Conservation (phyloP, 2,797 vertebrate genomes). For the Acrossocheilus wenchowensis region DNA sequence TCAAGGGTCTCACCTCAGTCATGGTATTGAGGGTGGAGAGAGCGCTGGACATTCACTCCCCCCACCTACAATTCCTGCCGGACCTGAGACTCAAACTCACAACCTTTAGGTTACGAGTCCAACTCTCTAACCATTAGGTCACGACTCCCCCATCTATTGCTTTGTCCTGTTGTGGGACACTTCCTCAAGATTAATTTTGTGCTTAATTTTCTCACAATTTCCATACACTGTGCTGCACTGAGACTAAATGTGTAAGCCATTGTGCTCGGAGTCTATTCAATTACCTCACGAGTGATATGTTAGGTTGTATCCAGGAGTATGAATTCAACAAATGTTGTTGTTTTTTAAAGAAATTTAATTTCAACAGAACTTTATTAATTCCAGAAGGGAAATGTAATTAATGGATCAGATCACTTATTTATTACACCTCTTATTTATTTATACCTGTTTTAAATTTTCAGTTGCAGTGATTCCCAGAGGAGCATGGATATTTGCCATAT, state of each 20-base stretch:
- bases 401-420: background rate
- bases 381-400: background rate
- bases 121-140: no score
- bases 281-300: background rate
- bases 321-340: background rate
- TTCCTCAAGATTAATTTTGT: background rate
- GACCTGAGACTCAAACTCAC: no score
- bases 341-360: background rate
- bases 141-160: no score
- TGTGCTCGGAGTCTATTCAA: background rate
- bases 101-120: no score
- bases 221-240: background rate
- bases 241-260: background rate
- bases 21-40: no score
- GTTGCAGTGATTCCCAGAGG: background rate
- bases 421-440: conserved; percentile 1
- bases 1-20: no score
- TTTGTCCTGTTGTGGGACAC: background rate
- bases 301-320: background rate
- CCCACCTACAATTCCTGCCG: no score
- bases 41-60: no score
- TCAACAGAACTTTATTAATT: background rate
- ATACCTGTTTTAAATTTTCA: no score
- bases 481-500: background rate
- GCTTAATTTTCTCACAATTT: background rate